phyloP scores from a whole-genome alignment of 2,888 invertebrate species.

The Drosophila fulvimacula region DNA sequence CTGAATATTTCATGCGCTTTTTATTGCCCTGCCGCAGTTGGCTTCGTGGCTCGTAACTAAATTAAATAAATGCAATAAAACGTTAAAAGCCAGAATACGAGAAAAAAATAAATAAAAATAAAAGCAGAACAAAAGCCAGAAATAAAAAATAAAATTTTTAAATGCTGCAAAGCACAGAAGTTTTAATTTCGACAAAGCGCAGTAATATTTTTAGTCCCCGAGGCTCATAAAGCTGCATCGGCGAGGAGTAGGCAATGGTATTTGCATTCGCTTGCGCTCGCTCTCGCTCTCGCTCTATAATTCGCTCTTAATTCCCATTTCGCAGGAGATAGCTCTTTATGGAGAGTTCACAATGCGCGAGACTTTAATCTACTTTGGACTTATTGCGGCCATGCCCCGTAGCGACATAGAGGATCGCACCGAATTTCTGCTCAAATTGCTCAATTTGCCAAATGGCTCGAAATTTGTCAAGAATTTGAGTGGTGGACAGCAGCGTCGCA shows the following conservation, averaged over 20 bases:
- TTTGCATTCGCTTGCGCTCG: constrained; percentile 11
- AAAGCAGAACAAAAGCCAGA: constrained; percentile 21
- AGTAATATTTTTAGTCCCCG: constrained; percentile 48
- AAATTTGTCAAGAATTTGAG: constrained; percentile 92
- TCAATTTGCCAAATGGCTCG: constrained; percentile 86
- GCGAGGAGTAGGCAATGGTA: constrained; percentile 29
- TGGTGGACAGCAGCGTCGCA: constrained; percentile 95
- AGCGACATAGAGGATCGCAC: constrained; percentile 89
- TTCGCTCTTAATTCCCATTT: constrained; percentile 23
- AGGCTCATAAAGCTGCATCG: constrained; percentile 33
- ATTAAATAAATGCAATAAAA: constrained; percentile 80
- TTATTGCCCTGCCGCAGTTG: constrained; percentile 65
- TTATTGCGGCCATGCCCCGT: constrained; percentile 91
- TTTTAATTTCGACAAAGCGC: constrained; percentile 64
- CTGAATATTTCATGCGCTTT: constrained; percentile 68
- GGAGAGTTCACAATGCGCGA: constrained; percentile 92
- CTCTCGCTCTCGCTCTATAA: neutral
- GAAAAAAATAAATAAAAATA: constrained; percentile 10
- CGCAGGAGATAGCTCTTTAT: constrained; percentile 90
- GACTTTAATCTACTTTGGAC: constrained; percentile 93
- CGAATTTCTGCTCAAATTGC: constrained; percentile 89
- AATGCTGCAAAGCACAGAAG: constrained; percentile 44
- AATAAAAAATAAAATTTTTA: constrained; percentile 47
- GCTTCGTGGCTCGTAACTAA: constrained; percentile 59
- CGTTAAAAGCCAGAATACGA: constrained; percentile 36